Conservation (phyloP, 2,888 invertebrate genomes). For the Ernsta delagoae region DNA sequence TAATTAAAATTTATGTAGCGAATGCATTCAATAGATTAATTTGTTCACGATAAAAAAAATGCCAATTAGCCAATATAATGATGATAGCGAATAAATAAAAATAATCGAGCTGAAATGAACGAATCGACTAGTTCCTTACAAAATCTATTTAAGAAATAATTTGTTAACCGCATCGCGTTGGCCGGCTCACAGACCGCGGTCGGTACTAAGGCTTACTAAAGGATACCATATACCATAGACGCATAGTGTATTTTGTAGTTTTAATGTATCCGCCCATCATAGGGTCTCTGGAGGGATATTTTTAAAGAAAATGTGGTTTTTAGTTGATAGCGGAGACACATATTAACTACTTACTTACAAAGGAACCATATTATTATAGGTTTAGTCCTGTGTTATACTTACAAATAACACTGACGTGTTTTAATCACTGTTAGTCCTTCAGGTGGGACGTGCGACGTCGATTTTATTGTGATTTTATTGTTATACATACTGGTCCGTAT, state of each 20-base stretch:
- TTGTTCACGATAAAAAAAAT: conserved; percentile 40
- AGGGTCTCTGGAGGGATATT: too few species aligned
- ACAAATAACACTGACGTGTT: too few species aligned
- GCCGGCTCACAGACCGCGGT: conserved; percentile 18
- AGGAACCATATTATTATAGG: too few species aligned
- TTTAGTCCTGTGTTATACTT: too few species aligned
- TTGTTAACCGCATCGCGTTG: conserved; percentile 45
- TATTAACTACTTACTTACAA: too few species aligned
- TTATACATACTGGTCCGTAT: too few species aligned
- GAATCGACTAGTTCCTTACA: conserved; percentile 22
- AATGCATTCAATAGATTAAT: conserved; percentile 41
- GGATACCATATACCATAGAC: background rate
- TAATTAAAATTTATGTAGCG: conserved; percentile 42
- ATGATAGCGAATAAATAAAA: conserved; percentile 40
- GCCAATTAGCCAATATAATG: conserved; percentile 18
- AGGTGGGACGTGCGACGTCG: too few species aligned
- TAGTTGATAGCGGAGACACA: too few species aligned
- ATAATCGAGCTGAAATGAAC: conserved; percentile 39
- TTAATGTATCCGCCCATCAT: background rate
- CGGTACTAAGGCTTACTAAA: conserved; percentile 8
- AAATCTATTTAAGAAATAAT: conserved; percentile 30
- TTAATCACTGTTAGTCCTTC: too few species aligned
- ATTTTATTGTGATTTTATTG: too few species aligned
- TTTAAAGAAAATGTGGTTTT: too few species aligned
- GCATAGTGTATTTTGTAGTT: background rate